Evolutionary conservation across 2,888 invertebrate species (phyloP), one percentile per base, ranked within the genome.

Genomic region (Ormyrus rosae): DNA sequence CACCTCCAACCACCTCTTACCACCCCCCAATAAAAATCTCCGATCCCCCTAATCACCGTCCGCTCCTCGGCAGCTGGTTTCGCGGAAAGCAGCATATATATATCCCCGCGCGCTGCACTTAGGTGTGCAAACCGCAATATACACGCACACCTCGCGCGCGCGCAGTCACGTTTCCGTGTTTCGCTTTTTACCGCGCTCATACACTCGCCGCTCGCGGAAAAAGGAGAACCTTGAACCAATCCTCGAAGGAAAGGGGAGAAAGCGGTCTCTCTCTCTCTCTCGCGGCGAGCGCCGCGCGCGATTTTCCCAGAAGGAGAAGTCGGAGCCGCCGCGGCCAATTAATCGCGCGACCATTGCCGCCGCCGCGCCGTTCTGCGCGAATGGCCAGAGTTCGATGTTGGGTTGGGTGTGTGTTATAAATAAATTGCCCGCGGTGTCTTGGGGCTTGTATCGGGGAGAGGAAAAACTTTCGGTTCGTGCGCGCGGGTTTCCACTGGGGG

Each of bases 211-310:
- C 73, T 46, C 65, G 19, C 51, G 71, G 70, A 71, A 64, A 83
- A 81, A 81, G 73, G 83, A 84, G 84, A 87, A 85, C 85, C 86
- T 87, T 85, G 87, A 84, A 85, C 84, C 83, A 85, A 86, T 87
- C 86, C 85, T 87, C 19, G 50, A n/a, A 60, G 58, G 63, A 71
- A 67, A 78, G 86, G 85, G 83, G 85, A 82, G 87, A 88, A 88
- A 88, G 88, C 86, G 84, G 83, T 85, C 83, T 78, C 83, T 51
- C 50, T 50, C 34, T 19, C 19, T 19, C 19, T 19, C 19, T 6
- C 45, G 65, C 65, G 70, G 82, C 5, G 51, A 34, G 83, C 82
- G 82, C 82, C 83, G 85, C 84, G 85, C 84, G 83, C 34, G 34
- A 34, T 34, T 34, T 34, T 34, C 34, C 34, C 34, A 34, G 34